phyloP scores from a whole-genome alignment of 2,113 vertebrate species.

The Eidolon helvum region DNA sequence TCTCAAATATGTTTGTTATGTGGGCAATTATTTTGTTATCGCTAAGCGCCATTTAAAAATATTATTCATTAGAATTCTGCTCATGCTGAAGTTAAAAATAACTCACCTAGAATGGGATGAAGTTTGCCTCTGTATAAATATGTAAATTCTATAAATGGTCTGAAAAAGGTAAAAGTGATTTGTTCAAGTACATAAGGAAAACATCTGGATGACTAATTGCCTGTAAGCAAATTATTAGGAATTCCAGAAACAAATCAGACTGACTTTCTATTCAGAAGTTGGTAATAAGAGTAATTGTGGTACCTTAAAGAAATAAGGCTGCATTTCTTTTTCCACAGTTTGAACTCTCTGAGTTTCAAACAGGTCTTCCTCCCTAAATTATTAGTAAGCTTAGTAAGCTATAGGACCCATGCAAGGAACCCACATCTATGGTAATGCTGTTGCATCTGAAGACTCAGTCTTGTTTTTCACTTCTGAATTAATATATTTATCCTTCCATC shows the following conservation, averaged over 20 bases:
- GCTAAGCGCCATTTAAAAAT: background rate
- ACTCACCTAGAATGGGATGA: background rate
- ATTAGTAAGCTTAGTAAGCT: background rate
- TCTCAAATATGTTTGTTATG: background rate
- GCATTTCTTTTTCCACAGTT: background rate
- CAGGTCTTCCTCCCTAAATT: background rate
- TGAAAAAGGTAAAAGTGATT: background rate
- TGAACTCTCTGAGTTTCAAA: background rate
- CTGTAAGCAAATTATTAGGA: background rate
- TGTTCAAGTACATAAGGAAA: background rate
- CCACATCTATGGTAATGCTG: background rate
- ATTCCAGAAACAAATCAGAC: background rate
- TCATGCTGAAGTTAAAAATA: slow-evolving; percentile 23
- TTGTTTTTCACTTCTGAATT: slow-evolving; percentile 67
- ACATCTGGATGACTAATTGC: background rate
- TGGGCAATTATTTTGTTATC: background rate
- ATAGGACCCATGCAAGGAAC: background rate
- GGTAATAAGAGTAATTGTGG: background rate
- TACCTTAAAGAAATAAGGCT: background rate
- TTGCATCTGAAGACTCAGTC: slow-evolving; percentile 26
- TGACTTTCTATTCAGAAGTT: background rate
- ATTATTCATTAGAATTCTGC: background rate
- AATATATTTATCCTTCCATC: slow-evolving; percentile 74
- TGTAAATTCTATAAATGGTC: background rate
- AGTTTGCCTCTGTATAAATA: background rate